Base-by-base conservation (phyloP, 2,113 vertebrate genomes). In the Eidolon helvum region DNA sequence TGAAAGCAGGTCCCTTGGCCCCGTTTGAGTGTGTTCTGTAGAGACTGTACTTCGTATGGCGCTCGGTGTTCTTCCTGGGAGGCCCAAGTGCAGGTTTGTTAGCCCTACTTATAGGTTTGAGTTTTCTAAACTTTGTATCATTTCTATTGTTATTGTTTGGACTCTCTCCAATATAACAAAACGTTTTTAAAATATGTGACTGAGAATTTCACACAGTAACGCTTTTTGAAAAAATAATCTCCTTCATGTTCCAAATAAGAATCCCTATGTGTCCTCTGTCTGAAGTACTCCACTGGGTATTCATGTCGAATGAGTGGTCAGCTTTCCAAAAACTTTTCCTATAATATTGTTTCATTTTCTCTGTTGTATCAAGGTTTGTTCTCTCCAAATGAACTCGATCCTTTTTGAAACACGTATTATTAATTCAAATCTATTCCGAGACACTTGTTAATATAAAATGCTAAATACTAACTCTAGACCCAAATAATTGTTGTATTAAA, bases 51-150 rank as follows among this genome's bases (percentile, higher is more conserved):
- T 59, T 35, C 15, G 10, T 68, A 0, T 16, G 33, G 22, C 21
- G 2, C 24, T 71, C 26, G 18, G 7, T 10, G 50, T 91, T 72
- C 48, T 22, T 33, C 43, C 53, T 43, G 18, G 11, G 48, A 11
- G 50, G 0, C 35, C 40, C 33, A 48, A 87, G 38, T 48, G 3
- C 0, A 0, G 69, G 33, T 87, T 28, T 90, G 12, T 50, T 69
- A 61, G 43, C 28, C 79, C 87, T 74, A 40, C 30, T 75, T 90
- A 57, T 71, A 53, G 1, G 6, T 9, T 9, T 0, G 5, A 12
- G 4, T 82, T 82, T 83, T 95, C 15, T 89, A 35, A 95, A 66
- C 35, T 82, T 95, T 38, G 38, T 87, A 22, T 55, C 10, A 50
- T 38, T 55, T 48, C 86, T 68, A 38, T 5, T 89, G 8, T 63